Conservation (phyloP, 2,797 vertebrate species). For the Malacoctenus gilli region DNA sequence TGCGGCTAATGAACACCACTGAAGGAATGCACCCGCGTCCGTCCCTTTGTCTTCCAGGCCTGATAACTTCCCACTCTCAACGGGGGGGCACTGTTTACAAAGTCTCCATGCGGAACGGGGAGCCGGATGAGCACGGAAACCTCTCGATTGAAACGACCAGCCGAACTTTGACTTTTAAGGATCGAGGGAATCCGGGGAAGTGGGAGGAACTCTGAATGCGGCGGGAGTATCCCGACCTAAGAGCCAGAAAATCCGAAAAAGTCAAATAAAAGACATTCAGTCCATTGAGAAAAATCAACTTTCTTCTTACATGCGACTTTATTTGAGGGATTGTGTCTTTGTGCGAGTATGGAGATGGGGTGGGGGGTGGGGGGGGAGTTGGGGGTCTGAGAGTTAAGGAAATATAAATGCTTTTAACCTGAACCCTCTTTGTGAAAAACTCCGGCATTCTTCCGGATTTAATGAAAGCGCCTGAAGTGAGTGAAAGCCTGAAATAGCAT, state of each 20-base stretch:
- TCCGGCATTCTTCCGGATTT: slow-evolving; percentile 79
- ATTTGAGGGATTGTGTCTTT: slow-evolving; percentile 67
- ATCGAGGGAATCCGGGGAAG: slow-evolving; percentile 27
- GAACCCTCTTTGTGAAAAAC: slow-evolving; percentile 70
- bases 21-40: slow-evolving; percentile 58
- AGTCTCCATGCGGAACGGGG: slow-evolving; percentile 55
- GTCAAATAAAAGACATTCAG: slow-evolving; percentile 40
- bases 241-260: slow-evolving; percentile 33
- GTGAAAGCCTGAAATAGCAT: slow-evolving; percentile 81
- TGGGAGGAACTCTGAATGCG: slow-evolving; percentile 39
- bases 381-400: slow-evolving; percentile 54
- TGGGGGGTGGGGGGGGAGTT: slow-evolving; percentile 12
- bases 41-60: slow-evolving; percentile 47
- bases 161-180: slow-evolving; percentile 33
- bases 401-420: slow-evolving; percentile 72
- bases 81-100: slow-evolving; percentile 69
- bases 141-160: slow-evolving; percentile 42
- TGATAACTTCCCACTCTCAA: slow-evolving; percentile 69
- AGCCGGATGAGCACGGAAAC: slow-evolving; percentile 63
- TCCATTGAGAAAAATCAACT: slow-evolving; percentile 53
- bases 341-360: slow-evolving; percentile 45
- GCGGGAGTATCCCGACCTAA: slow-evolving; percentile 54
- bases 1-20: slow-evolving; percentile 72
- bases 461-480: slow-evolving; percentile 78
- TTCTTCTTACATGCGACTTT: slow-evolving; percentile 66